These are phyloP conservation scores for Entomobrya proxima DNA, from an alignment of 2,888 invertebrate species.

Conservation along the genomic window DNA sequence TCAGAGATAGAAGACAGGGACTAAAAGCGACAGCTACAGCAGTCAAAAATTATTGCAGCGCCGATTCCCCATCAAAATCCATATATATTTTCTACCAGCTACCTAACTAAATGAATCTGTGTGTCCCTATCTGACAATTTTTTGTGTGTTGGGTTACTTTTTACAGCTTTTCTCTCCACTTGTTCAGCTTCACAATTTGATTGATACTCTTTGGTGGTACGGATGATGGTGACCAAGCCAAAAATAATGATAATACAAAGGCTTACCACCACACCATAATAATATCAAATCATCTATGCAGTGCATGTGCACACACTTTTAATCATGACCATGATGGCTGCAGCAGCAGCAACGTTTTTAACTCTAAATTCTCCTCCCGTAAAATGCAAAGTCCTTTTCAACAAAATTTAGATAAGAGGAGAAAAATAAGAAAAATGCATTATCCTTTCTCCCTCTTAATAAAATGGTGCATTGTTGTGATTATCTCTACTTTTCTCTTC, in stretches of 20 bases:
- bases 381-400: neutral
- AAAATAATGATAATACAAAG: conserved; percentile 17
- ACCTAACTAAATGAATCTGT: neutral
- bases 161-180: conserved; percentile 36
- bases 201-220: conserved; percentile 35
- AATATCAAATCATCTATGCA: neutral
- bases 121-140: neutral
- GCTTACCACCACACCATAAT: neutral
- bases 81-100: conserved; percentile 3
- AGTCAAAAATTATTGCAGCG: conserved; percentile 50
- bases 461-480: conserved; percentile 4
- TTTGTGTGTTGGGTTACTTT: conserved; percentile 51
- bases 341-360: neutral
- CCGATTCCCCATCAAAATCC: conserved; percentile 57
- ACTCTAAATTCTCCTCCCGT: neutral
- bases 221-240: neutral
- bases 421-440: neutral
- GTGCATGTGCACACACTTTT: neutral
- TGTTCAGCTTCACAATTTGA: conserved; percentile 41
- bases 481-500: neutral
- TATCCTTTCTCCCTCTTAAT: neutral
- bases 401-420: conserved; percentile 1
- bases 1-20: neutral
- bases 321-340: neutral
- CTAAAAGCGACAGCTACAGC: conserved; percentile 28